Conservation (phyloP, 2,888 invertebrate species). For the Falcaria lacertinaria region DNA sequence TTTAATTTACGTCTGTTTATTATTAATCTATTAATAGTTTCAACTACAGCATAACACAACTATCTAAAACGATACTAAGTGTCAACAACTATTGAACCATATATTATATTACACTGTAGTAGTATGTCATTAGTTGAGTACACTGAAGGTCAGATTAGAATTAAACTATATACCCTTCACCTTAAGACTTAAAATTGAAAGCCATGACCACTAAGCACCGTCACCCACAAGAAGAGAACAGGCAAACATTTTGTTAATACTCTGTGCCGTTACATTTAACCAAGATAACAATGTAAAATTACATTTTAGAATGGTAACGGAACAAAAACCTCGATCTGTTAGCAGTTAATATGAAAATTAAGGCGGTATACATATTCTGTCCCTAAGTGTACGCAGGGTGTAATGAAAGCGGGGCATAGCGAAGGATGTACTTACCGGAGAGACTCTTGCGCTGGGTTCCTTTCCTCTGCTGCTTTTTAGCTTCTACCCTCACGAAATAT, state of each 20-base stretch:
- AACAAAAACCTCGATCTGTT: background rate
- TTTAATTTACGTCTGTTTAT: background rate
- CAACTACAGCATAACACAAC: background rate
- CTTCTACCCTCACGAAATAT: conserved; percentile 83
- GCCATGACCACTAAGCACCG: conserved; percentile 40
- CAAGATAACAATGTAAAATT: conserved; percentile 5
- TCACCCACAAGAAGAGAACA: conserved; percentile 8
- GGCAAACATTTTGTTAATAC: background rate
- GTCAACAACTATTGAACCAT: background rate
- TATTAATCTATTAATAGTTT: background rate
- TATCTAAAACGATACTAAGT: conserved; percentile 11
- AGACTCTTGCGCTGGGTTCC: conserved; percentile 84
- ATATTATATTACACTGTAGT: background rate
- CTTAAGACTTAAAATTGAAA: conserved; percentile 31
- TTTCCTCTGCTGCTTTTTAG: conserved; percentile 97
- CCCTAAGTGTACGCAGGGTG: conserved; percentile 55
- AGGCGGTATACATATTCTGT: conserved; percentile 31
- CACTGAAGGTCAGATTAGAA: conserved; percentile 50
- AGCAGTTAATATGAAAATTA: background rate
- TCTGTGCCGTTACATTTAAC: conserved; percentile 3
- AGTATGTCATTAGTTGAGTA: conserved; percentile 24
- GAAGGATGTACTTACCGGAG: conserved; percentile 87
- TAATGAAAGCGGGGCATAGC: conserved; percentile 57
- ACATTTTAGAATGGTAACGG: background rate
- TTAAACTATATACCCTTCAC: conserved; percentile 23